These are phyloP conservation scores for Stenopsyche tienmushanensis DNA, from an alignment of 1,140 invertebrate species.

Conservation along the genomic window DNA sequence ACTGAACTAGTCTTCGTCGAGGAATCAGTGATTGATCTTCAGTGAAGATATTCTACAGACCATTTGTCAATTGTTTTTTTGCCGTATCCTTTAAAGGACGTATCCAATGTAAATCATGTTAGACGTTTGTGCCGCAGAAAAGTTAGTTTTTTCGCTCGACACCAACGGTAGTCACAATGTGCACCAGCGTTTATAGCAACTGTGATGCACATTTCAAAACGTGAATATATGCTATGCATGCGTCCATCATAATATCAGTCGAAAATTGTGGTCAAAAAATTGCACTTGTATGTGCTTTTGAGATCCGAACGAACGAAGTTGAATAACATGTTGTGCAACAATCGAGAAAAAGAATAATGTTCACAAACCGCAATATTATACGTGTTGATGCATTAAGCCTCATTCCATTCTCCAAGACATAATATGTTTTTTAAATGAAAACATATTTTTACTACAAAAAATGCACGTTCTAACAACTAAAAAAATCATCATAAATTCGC, in stretches of 20 bases:
- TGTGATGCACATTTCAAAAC: too few relatives aligned
- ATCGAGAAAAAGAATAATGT: too few relatives aligned
- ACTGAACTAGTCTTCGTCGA: neutral
- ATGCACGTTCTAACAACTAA: too few relatives aligned
- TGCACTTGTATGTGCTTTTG: too few relatives aligned
- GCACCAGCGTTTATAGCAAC: too few relatives aligned
- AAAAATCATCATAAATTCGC: too few relatives aligned
- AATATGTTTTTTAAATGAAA: neutral
- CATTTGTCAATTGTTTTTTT: slow-evolving; percentile 24
- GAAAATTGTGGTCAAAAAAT: too few relatives aligned
- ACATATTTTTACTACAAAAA: too few relatives aligned
- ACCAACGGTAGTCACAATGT: neutral
- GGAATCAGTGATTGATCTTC: slow-evolving; percentile 10
- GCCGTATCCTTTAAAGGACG: slow-evolving; percentile 11
- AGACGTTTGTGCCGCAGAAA: neutral
- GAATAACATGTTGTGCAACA: too few relatives aligned
- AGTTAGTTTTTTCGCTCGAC: neutral
- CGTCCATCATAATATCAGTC: too few relatives aligned
- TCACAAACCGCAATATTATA: slow-evolving; percentile 2
- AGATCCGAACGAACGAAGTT: too few relatives aligned
- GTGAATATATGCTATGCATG: too few relatives aligned
- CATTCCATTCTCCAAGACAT: neutral
- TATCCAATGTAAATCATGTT: slow-evolving; percentile 19
- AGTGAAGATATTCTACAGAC: neutral
- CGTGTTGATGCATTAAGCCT: neutral